Base-by-base conservation (phyloP, 2,888 invertebrate species). In the Caradrina kadenii region DNA sequence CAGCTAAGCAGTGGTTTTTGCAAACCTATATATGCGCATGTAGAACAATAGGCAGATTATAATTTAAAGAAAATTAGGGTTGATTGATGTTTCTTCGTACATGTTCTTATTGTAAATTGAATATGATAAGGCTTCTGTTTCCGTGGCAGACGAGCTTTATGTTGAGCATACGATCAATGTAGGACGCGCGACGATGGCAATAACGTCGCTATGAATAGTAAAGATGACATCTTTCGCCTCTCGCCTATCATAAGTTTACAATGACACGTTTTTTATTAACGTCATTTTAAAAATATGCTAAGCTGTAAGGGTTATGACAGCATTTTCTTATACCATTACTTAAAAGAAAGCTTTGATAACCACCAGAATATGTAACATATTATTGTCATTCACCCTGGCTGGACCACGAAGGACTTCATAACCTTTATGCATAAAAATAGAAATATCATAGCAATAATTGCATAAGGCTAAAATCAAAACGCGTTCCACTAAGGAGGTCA, bases 401-500 rank as follows among this genome's bases (percentile, higher is more conserved):
- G 87, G 88, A 86, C 86, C 85, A 77, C 83, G 86, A 86, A 87
- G 85, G 84, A 86, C 83, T 80, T 82, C 63, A 80, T 83, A 86
- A 83, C 86, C 78, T 84, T 84, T 72, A 86, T 87, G 87, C 87
- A 86, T 85, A 86, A 88, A 89, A 89, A 88, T 81, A 82, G 82
- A 84, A 83, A 88, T 85, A 87, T 84, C 86, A 84, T 84, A 77
- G 81, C 78, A 85, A 87, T 86, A 87, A 91, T 92, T 91, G 91
- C 89, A 90, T 91, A 90, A 92, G 84, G 87, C 88, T 88, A 88
- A 90, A 90, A 88, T 84, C 81, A 83, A 89, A 92, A 92, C 91
- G 87, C 88, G 90, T 91, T 92, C 86, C 82, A 76, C 76, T 88
- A 93, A 93, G 89, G 92, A 89, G 93, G 93, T 93, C 93, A 94